Conservation (phyloP, 2,888 invertebrate species). For the Stenichneumon culpator region DNA sequence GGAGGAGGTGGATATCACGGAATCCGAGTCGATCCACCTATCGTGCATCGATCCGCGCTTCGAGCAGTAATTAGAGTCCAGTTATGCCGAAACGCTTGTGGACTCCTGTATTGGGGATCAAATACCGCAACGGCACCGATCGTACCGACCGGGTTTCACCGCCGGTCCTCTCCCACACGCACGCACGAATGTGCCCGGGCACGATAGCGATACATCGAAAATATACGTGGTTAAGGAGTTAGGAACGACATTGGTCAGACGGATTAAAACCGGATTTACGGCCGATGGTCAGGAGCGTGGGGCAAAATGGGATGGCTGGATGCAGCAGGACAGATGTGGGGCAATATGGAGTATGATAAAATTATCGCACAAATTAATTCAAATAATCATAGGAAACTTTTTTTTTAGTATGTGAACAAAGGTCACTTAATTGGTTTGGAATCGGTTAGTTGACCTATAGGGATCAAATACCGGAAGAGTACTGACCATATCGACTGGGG, state of each 20-base stretch:
- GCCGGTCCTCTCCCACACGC: background rate
- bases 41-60: constrained; percentile 41
- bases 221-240: constrained; percentile 5
- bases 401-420: too few species aligned
- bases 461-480: constrained; percentile 61
- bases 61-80: constrained; percentile 66
- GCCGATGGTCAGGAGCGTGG: background rate
- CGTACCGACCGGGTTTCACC: constrained; percentile 13
- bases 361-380: too few species aligned
- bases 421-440: too few species aligned
- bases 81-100: constrained; percentile 59
- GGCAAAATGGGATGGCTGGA: too few species aligned
- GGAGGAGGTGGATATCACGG: constrained; percentile 27
- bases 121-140: constrained; percentile 56
- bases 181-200: background rate
- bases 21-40: constrained; percentile 47
- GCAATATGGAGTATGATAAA: too few species aligned
- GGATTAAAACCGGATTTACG: background rate
- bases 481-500: constrained; percentile 12
- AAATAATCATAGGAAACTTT: too few species aligned
- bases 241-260: background rate
- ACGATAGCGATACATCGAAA: background rate
- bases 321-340: too few species aligned
- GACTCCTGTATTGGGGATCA: constrained; percentile 57
- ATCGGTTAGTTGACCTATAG: background rate